Evolutionary conservation across 2,888 invertebrate species (phyloP).

Genomic region (Macrophya alboannulata): DNA sequence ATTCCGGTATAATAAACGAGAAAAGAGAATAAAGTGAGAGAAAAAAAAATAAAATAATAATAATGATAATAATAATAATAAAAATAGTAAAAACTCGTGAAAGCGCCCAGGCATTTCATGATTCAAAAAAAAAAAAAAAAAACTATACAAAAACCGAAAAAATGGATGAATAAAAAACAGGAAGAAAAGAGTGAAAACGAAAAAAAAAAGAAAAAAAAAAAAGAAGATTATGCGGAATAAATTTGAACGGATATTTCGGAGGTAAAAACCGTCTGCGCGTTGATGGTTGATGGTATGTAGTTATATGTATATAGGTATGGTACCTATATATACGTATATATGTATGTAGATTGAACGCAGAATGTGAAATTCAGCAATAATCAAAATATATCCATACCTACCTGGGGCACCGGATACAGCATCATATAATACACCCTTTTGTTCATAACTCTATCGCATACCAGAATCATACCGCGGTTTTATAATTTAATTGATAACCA

Average conservation of each 20-base stretch:
- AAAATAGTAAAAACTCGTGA: neutral
- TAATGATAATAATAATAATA: neutral
- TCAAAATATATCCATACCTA: neutral
- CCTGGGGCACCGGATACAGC: neutral
- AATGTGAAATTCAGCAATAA: slow-evolving; percentile 1
- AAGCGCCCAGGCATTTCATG: neutral
- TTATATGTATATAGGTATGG: neutral
- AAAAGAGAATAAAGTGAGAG: neutral
- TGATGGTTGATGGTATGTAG: neutral
- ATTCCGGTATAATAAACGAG: slow-evolving; percentile 15
- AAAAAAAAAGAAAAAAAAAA: neutral
- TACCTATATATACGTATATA: too few relatives aligned
- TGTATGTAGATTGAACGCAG: too few relatives aligned
- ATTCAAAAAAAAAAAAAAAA: neutral
- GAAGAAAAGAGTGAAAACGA: too few relatives aligned
- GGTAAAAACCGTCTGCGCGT: neutral
- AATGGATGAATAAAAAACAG: too few relatives aligned
- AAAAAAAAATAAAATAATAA: too few relatives aligned
- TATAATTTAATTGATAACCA: neutral
- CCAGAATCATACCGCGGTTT: neutral
- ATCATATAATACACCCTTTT: neutral
- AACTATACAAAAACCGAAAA: neutral
- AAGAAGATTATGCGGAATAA: neutral
- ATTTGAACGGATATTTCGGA: neutral
- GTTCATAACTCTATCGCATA: neutral